These are phyloP conservation scores for Dryoscopus gambensis DNA, from an alignment of 2,113 vertebrate species.

Conservation along the genomic window DNA sequence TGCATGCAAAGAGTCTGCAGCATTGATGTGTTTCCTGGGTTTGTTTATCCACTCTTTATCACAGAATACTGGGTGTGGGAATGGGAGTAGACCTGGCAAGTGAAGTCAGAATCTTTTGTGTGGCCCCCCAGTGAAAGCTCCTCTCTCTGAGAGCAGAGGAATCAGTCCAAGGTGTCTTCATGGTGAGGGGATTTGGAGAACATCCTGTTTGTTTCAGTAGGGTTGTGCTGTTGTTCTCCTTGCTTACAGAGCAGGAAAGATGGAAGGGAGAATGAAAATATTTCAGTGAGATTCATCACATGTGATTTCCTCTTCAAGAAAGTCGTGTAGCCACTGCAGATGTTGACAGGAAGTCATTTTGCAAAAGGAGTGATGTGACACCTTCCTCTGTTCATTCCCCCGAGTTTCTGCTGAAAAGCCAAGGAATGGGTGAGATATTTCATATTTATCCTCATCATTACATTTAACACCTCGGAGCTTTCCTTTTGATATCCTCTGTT, in stretches of 20 bases:
- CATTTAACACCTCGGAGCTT: background rate
- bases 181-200: background rate
- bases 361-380: background rate
- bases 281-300: background rate
- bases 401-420: background rate
- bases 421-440: background rate
- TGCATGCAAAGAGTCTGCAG: background rate
- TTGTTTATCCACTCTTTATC: background rate
- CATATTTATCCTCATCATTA: background rate
- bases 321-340: background rate
- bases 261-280: background rate
- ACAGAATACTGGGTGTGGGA: too few relatives aligned
- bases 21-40: background rate
- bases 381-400: background rate
- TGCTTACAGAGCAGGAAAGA: background rate
- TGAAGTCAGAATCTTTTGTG: background rate
- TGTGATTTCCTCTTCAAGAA: background rate
- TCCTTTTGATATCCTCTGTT: conserved; percentile 14
- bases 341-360: background rate
- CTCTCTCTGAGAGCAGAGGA: background rate
- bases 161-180: fast-evolving
- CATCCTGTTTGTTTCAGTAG: background rate
- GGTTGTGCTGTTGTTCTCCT: background rate
- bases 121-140: background rate
- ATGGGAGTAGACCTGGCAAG: background rate